Evolutionary conservation across 2,888 invertebrate genomes (phyloP).

Genomic region (Drosophila seclusa): DNA sequence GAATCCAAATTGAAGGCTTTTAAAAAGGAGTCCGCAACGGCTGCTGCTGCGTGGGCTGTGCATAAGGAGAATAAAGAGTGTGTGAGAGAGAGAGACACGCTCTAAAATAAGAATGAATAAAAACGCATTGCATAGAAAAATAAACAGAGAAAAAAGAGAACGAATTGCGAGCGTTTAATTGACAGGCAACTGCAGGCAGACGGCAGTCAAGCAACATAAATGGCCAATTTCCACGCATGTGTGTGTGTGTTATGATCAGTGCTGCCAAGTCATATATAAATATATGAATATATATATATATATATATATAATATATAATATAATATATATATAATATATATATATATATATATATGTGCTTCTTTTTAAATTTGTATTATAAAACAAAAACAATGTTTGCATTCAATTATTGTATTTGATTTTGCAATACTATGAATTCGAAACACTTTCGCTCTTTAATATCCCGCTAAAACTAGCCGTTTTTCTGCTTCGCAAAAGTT

Average conservation of each 20-base stretch:
- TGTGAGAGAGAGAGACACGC: background rate
- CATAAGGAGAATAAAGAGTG: background rate
- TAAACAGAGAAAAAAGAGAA: constrained; percentile 20
- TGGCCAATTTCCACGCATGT: constrained; percentile 46
- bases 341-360: background rate
- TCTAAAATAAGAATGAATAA: background rate
- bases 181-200: constrained; percentile 40
- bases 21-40: constrained; percentile 1
- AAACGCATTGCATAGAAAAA: constrained; percentile 21
- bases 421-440: background rate
- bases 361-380: background rate
- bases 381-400: background rate
- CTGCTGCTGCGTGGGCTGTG: constrained; percentile 18
- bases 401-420: background rate
- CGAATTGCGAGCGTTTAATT: constrained; percentile 50
- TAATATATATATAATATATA: no score
- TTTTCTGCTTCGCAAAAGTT: background rate
- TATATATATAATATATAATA: no score
- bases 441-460: background rate
- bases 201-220: constrained; percentile 35
- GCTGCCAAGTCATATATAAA: background rate
- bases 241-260: constrained; percentile 13
- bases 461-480: constrained; percentile 1
- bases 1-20: constrained; percentile 45
- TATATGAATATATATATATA: no score